phyloP scores from a whole-genome alignment of 2,797 vertebrate species.

The Gobionotothen gibberifrons region DNA sequence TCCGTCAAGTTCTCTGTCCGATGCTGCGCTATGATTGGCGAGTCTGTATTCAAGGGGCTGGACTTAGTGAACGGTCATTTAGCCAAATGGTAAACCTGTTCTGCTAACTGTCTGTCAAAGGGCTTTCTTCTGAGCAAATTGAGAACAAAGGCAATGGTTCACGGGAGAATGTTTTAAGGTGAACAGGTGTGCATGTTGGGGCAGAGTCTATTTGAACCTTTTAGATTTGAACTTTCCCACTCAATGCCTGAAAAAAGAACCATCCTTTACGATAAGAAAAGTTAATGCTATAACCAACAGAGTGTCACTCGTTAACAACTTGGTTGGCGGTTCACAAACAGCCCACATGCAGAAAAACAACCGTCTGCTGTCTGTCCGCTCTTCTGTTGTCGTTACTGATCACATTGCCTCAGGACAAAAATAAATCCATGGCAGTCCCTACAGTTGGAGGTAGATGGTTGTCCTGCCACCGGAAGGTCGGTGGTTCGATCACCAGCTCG shows the following conservation, averaged over 20 bases:
- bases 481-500: no score
- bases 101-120: neutral
- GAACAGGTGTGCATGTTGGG: neutral
- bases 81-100: slow-evolving; percentile 15
- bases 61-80: no score
- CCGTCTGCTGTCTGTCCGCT: neutral
- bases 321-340: neutral
- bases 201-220: neutral
- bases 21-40: no score
- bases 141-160: neutral
- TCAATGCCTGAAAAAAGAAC: neutral
- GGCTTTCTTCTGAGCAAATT: neutral
- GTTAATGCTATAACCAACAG: neutral
- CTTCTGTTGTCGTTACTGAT: slow-evolving; percentile 9
- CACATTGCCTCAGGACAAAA: neutral
- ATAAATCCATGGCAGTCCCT: no score
- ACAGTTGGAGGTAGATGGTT: no score
- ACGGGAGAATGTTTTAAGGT: neutral
- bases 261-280: neutral
- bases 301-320: neutral
- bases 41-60: no score
- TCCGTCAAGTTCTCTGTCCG: no score
- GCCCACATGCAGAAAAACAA: neutral
- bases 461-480: no score
- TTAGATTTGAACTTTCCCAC: neutral